These are phyloP conservation scores for Danaus plexippus DNA, from an alignment of 1,140 invertebrate genomes.

Conservation along the genomic window DNA sequence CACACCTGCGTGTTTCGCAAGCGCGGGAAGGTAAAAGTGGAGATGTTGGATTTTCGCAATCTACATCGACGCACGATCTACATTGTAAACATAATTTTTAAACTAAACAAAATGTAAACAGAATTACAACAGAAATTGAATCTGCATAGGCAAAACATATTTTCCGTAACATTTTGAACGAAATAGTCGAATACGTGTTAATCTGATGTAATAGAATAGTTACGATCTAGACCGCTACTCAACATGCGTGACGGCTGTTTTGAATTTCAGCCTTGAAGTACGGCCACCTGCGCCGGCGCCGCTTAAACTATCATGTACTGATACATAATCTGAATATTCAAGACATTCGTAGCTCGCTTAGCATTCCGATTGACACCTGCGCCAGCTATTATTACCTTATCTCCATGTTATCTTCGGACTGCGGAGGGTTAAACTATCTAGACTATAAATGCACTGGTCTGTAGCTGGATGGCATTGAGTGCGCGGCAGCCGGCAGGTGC, in stretches of 20 bases:
- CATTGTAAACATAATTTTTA: slow-evolving; percentile 15
- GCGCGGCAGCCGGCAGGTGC: slow-evolving; percentile 48
- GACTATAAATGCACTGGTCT: slow-evolving; percentile 19
- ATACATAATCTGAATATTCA: slow-evolving; percentile 70
- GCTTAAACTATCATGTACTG: slow-evolving; percentile 67
- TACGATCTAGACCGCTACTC: slow-evolving; percentile 55
- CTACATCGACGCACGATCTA: slow-evolving; percentile 40
- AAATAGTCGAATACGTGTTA: slow-evolving; percentile 26
- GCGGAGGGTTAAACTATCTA: slow-evolving; percentile 13
- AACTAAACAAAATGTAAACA: too few relatives aligned
- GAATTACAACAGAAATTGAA: too few relatives aligned
- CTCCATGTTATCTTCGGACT: slow-evolving; percentile 12
- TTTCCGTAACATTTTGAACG: slow-evolving; percentile 7
- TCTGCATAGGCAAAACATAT: neutral
- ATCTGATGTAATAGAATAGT: slow-evolving; percentile 23
- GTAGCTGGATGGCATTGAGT: slow-evolving; percentile 9
- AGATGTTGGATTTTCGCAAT: slow-evolving; percentile 67
- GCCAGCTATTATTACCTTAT: slow-evolving; percentile 33
- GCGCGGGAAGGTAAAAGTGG: slow-evolving; percentile 67
- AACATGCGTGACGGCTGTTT: slow-evolving; percentile 69
- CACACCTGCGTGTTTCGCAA: slow-evolving; percentile 68
- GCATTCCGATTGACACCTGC: slow-evolving; percentile 62
- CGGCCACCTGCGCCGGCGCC: slow-evolving; percentile 69
- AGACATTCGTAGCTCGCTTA: slow-evolving; percentile 60
- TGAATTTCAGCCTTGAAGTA: slow-evolving; percentile 71